Base-by-base conservation (phyloP, 2,888 invertebrate species). In the Euspilapteryx auroguttella region DNA sequence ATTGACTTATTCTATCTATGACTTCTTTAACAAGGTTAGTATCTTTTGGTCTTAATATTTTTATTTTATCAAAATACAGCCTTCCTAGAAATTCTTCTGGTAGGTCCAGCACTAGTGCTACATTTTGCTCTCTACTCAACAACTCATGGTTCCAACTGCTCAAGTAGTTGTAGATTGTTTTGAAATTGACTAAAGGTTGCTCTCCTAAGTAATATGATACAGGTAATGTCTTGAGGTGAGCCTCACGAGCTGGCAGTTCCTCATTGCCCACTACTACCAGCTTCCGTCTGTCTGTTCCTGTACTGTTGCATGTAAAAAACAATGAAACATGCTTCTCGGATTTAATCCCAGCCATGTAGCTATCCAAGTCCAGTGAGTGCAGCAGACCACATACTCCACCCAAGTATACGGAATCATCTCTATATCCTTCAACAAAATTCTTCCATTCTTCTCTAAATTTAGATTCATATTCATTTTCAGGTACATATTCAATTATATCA, bases 131-230 rank as follows among this genome's bases (percentile, higher is more conserved):
- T 34, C 41, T 35, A 14, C 30, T 27, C 29, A 32, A 33, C 28
- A 50, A 36, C 28, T 45, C 38, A 32, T 30, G 36, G 25, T 50
- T 39, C 53, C 51, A 50, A 33, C 45, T 45, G 21, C 30, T 34
- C 33, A 53, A 36, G 32, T 42, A 43, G 32, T 33, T 41, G n/a
- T 32, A 17, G 8, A 53, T 34, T 12, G 38, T 25, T 29, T 35
- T 32, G 29, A 38, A 36, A 35, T 44, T 45, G 8, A 50, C 29
- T 37, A 42, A 37, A 12, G 41, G 37, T 29, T 39, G 38, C 29
- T 29, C 23, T 6, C 11, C 26, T 25, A 14, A 34, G 27, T 42
- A 48, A 35, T 51, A 53, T 28, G 40, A 37, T 8, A 51, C 38
- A 20, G 52, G 49, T 14, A 52, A 33, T 23, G 48, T 53, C 32